A percentile compares a stretch with the other conserved stretches of the same genome.
Conservation (phyloP, 2,797 vertebrate species). For the Phylloscopus collybita region DNA sequence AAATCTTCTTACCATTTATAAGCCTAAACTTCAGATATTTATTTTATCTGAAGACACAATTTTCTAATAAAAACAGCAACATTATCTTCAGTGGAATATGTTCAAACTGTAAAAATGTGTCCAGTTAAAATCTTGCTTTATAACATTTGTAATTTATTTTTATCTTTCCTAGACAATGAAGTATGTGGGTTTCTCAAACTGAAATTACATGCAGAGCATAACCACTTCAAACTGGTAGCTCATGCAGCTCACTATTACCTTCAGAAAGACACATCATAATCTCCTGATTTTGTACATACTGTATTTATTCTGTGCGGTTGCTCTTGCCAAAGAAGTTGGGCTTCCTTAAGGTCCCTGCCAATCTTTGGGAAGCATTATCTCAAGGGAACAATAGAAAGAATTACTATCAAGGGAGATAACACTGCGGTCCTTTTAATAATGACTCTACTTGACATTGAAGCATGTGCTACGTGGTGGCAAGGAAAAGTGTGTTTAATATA, state of each 20-base stretch:
- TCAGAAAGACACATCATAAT: not conserved
- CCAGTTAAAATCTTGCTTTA: not conserved
- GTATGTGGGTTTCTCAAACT: not conserved
- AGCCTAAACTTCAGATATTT: not conserved
- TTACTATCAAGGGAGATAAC: constrained; percentile 1
- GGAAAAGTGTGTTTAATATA: not conserved
- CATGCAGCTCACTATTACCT: not conserved
- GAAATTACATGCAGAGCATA: not conserved
- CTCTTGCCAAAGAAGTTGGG: not conserved
- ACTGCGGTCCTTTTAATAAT: not conserved
- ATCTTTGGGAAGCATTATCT: not conserved
- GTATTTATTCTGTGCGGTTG: not conserved
- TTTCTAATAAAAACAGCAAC: not conserved
- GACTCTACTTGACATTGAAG: not conserved
- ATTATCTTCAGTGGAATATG: not conserved
- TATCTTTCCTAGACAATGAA: not conserved
- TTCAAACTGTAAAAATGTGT: not conserved
- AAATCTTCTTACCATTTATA: not conserved
- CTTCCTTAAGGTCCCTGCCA: not conserved
- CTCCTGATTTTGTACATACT: not conserved
- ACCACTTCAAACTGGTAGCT: not conserved
- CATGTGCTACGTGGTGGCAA: not conserved
- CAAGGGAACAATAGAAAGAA: constrained; percentile 4
- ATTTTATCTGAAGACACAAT: not conserved
- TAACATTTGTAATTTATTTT: not conserved